These are phyloP conservation scores for Enteromius treurensis DNA, from an alignment of 2,797 vertebrate species.

Conservation along the genomic window DNA sequence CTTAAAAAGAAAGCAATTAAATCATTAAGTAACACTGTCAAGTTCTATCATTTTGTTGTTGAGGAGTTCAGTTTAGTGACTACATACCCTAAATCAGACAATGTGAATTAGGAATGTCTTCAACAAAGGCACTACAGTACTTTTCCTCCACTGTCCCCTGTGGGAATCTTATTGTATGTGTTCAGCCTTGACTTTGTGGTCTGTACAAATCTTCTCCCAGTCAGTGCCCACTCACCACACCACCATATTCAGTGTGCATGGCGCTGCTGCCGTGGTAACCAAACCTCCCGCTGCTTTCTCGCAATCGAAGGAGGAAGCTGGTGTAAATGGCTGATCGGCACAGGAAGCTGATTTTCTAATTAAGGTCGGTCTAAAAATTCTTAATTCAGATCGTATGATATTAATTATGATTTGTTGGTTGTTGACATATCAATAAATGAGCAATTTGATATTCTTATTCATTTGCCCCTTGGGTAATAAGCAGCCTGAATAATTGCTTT, in stretches of 20 bases:
- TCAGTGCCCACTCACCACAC: constrained; percentile 27
- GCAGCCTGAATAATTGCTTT: constrained; percentile 40
- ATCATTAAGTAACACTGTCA: neutral
- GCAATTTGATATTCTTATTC: constrained; percentile 36
- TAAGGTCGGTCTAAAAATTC: constrained; percentile 6
- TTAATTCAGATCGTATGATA: constrained; percentile 18
- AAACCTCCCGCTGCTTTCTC: constrained; percentile 22
- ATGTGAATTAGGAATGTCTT: neutral
- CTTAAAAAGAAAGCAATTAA: neutral
- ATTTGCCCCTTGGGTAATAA: constrained; percentile 41
- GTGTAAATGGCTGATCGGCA: neutral
- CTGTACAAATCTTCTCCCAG: constrained; percentile 25
- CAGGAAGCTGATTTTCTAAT: constrained; percentile 35
- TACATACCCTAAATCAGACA: neutral
- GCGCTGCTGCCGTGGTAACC: constrained; percentile 42
- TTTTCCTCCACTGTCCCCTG: constrained; percentile 3
- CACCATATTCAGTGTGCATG: constrained; percentile 17
- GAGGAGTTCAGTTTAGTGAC: neutral
- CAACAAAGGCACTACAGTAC: neutral
- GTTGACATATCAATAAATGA: constrained; percentile 50
- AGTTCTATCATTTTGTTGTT: neutral
- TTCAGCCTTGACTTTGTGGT: constrained; percentile 8
- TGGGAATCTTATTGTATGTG: neutral
- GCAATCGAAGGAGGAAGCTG: constrained; percentile 17
- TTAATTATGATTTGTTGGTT: constrained; percentile 32